These are phyloP conservation scores for Pseudois nayaur DNA, from an alignment of 2,113 vertebrate genomes.

Conservation along the genomic window DNA sequence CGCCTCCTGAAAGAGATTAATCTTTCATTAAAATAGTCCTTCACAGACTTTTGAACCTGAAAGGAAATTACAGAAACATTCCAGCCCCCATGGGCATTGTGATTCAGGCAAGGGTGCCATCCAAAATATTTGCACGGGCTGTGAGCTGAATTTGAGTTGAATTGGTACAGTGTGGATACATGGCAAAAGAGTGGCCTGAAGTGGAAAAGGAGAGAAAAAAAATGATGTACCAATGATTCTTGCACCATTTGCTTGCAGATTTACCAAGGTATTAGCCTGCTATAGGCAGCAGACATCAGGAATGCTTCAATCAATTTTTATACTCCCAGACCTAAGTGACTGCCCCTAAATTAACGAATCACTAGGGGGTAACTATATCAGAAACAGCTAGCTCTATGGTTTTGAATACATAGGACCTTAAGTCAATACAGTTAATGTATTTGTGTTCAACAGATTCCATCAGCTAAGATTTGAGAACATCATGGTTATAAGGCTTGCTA, in stretches of 20 bases:
- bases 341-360: neutral
- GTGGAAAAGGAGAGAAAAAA: neutral
- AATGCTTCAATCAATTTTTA: neutral
- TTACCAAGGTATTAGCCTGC: neutral
- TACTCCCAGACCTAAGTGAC: neutral
- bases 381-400: neutral
- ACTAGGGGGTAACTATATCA: neutral
- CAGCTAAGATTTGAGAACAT: neutral
- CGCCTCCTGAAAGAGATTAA: neutral
- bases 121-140: neutral
- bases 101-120: neutral
- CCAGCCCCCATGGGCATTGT: neutral
- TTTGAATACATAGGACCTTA: neutral
- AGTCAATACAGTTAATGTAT: neutral
- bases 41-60: neutral
- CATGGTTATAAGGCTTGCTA: neutral
- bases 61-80: neutral
- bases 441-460: neutral
- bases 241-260: neutral
- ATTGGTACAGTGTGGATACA: neutral
- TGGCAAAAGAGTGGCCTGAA: neutral
- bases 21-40: conserved; percentile 8
- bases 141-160: conserved; percentile 22
- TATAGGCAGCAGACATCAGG: neutral
- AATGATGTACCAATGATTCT: neutral